phyloP scores from a whole-genome alignment of 1,140 invertebrate species.

The Brachionus calyciflorus region DNA sequence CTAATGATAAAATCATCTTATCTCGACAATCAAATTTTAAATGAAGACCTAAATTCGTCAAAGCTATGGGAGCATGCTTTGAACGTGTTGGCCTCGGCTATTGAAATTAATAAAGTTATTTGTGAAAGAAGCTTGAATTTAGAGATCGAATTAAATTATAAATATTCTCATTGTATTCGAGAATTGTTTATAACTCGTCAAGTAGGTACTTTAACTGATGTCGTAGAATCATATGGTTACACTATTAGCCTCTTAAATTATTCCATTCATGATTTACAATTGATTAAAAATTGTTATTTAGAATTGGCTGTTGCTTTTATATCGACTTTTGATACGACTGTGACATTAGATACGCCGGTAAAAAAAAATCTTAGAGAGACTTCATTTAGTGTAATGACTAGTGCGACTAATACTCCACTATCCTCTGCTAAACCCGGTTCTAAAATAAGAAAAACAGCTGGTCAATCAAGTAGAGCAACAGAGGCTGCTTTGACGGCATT shows the following conservation, averaged over 20 bases:
- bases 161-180: constrained; percentile 18
- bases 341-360: neutral
- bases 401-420: neutral
- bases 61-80: constrained; percentile 20
- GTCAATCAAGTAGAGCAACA: neutral
- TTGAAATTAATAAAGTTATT: constrained; percentile 30
- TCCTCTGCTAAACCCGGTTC: constrained; percentile 3
- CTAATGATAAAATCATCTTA: constrained; percentile 28
- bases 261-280: neutral
- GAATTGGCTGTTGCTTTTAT: constrained; percentile 36
- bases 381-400: neutral
- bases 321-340: constrained; percentile 18
- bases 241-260: constrained; percentile 15
- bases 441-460: neutral
- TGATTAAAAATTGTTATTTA: constrained; percentile 37
- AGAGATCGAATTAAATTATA: constrained; percentile 36
- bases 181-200: constrained; percentile 25
- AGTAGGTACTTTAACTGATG: neutral
- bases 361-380: neutral
- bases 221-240: constrained; percentile 29
- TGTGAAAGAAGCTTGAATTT: constrained; percentile 1
- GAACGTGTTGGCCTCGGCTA: neutral
- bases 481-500: constrained; percentile 36
- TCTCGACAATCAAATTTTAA: neutral
- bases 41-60: neutral